phyloP scores from a whole-genome alignment of 2,797 vertebrate genomes.

The Pipistrellus kuhlii region DNA sequence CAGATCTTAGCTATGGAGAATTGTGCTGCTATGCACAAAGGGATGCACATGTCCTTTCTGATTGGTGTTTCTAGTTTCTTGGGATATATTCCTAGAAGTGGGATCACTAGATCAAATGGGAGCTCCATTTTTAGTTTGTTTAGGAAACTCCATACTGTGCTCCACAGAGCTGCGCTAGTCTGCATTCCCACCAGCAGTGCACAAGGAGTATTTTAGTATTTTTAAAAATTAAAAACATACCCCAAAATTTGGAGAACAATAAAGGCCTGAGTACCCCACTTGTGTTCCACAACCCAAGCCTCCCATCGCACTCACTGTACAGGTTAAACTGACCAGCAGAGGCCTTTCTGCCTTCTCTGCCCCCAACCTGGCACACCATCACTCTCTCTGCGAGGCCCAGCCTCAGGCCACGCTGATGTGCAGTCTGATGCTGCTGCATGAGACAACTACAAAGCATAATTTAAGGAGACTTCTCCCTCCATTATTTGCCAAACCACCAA shows the following conservation, averaged over 20 bases:
- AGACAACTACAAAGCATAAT: slow-evolving; percentile 28
- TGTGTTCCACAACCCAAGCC: not conserved
- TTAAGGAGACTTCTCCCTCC: not conserved
- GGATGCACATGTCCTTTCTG: too few relatives aligned
- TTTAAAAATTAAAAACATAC: slow-evolving; percentile 40
- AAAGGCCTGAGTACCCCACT: not conserved
- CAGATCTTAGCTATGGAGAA: too few relatives aligned
- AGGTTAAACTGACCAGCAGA: slow-evolving; percentile 18
- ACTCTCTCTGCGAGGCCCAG: not conserved
- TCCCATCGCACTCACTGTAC: slow-evolving; percentile 24
- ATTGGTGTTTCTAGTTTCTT: too few relatives aligned
- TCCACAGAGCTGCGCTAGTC: too few relatives aligned
- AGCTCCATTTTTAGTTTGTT: too few relatives aligned
- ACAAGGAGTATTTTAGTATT: not conserved
- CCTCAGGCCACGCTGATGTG: not conserved
- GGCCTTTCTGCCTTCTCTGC: not conserved
- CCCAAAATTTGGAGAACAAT: slow-evolving; percentile 7
- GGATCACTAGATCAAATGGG: too few relatives aligned
- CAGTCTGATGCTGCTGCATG: not conserved
- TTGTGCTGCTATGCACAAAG: too few relatives aligned
- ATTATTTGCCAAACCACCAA: slow-evolving; percentile 55
- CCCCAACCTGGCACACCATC: not conserved
- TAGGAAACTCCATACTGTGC: too few relatives aligned
- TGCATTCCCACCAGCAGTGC: too few relatives aligned
- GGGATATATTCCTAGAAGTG: too few relatives aligned